Base-by-base conservation (phyloP, 2,888 invertebrate genomes). In the Bugulina stolonifera region DNA sequence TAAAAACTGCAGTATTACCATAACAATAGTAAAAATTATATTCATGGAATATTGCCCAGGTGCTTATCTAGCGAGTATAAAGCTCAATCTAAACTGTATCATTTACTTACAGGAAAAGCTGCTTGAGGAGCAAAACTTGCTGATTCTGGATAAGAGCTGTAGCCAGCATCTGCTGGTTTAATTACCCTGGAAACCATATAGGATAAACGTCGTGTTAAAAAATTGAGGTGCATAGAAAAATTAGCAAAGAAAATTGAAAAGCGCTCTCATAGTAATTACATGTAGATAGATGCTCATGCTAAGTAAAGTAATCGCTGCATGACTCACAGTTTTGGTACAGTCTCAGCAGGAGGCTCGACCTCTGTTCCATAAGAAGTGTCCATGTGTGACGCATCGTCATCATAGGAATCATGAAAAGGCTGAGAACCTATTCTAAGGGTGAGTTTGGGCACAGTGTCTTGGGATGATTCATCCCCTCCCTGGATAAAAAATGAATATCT, bases 161-260 rank as follows among this genome's bases (percentile, higher is more conserved):
- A 32, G 34, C 73, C 79, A 76, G 43, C 73, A 71, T 69, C 73
- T 74, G 73, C 43, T 43, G 43, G 43, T 18, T 43, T 43, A 10
- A 43, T 43, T 18, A 43, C 43, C 18, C 43, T 43, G 43, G 18
- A 43, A 43, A n/a, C n/a, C n/a, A n/a, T n/a, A n/a, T n/a, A n/a
- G n/a, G n/a, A n/a, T n/a, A n/a, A n/a, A n/a, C n/a, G n/a, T n/a
- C n/a, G n/a, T n/a, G n/a, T n/a, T n/a, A n/a, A n/a, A n/a, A n/a
- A n/a, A n/a, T n/a, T n/a, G n/a, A n/a, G n/a, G n/a, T n/a, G n/a
- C n/a, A n/a, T n/a, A n/a, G n/a, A n/a, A n/a, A n/a, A n/a, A n/a
- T n/a, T n/a, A n/a, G n/a, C n/a, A n/a, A n/a, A n/a, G n/a, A n/a
- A n/a, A n/a, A n/a, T n/a, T n/a, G n/a, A n/a, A n/a, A n/a, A n/a